These are phyloP conservation scores for Castor canadensis DNA, from an alignment of 2,113 vertebrate genomes.

Conservation along the genomic window DNA sequence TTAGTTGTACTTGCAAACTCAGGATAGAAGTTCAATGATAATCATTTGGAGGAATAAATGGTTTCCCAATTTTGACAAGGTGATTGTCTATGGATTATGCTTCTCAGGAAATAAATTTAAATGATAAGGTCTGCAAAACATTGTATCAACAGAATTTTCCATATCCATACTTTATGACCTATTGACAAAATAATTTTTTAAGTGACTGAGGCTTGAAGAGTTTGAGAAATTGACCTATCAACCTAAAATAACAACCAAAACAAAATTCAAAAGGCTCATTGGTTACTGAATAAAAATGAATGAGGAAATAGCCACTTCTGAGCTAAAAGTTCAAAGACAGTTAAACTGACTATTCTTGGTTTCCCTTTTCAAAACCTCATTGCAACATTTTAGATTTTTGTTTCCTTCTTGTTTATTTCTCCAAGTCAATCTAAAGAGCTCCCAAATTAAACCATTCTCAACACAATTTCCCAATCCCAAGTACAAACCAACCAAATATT, in stretches of 20 bases:
- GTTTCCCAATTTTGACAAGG: neutral
- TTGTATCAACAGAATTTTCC: neutral
- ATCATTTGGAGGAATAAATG: neutral
- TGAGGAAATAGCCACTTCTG: neutral
- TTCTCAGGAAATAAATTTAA: neutral
- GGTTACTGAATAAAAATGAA: slow-evolving; percentile 3
- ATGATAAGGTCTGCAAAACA: neutral
- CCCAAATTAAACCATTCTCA: neutral
- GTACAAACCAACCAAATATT: neutral
- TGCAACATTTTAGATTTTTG: neutral
- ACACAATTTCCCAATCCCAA: neutral
- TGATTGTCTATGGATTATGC: neutral
- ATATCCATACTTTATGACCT: neutral
- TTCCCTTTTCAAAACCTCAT: neutral
- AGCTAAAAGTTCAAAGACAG: neutral
- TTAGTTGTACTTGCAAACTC: neutral
- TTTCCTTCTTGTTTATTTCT: neutral
- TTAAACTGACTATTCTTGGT: neutral
- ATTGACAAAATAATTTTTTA: neutral
- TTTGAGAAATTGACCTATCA: neutral
- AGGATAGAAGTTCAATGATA: neutral
- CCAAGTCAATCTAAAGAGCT: neutral
- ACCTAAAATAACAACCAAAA: neutral
- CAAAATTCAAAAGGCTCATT: neutral
- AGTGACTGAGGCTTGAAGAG: neutral